A percentile compares a stretch with the other conserved stretches of the same genome.
These are phyloP conservation scores for Palythoa grandis DNA, from an alignment of 92 coral and sea anemone species.

Conservation along the genomic window DNA sequence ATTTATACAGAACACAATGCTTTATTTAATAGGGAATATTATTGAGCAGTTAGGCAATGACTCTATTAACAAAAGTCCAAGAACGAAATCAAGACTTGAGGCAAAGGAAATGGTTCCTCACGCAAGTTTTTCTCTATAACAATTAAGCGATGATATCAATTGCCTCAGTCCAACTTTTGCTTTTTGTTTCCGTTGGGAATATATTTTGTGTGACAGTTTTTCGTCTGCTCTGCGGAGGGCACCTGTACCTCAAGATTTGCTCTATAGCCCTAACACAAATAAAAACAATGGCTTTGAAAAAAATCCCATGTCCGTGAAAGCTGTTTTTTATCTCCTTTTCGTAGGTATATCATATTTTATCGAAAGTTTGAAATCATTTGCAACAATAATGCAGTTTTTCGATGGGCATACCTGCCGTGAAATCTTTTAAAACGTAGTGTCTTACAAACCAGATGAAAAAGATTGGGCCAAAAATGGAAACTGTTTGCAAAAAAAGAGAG, in stretches of 20 bases:
- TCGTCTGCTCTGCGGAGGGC: constrained; percentile 6
- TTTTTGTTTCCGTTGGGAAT: constrained; percentile 17
- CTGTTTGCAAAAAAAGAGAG: not conserved
- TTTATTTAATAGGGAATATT: constrained; percentile 19
- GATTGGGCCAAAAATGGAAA: not conserved
- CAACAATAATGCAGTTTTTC: not conserved
- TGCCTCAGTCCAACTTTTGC: not conserved
- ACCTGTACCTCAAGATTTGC: constrained; percentile 19
- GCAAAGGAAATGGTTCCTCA: constrained; percentile 1
- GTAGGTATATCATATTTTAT: constrained; percentile 26
- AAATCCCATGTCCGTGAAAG: not conserved
- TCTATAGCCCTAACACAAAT: constrained; percentile 1
- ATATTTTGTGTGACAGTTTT: constrained; percentile 29
- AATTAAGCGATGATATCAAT: constrained; percentile 11
- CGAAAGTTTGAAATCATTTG: not conserved
- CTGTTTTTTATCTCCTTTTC: constrained; percentile 23
- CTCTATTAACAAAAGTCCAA: not conserved
- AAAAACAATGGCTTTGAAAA: constrained; percentile 9
- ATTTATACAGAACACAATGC: constrained; percentile 10
- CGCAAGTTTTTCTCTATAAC: constrained; percentile 23
- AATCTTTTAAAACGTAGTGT: not conserved
- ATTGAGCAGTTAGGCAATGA: too few species aligned
- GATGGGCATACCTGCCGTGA: not conserved
- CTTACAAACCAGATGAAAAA: not conserved
- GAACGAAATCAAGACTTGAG: not conserved